Evolutionary conservation across 53 echinoderm and acorn worm genomes (phyloP), one percentile per base, ranked within the genome.

Genomic region (Holothuria scabra): DNA sequence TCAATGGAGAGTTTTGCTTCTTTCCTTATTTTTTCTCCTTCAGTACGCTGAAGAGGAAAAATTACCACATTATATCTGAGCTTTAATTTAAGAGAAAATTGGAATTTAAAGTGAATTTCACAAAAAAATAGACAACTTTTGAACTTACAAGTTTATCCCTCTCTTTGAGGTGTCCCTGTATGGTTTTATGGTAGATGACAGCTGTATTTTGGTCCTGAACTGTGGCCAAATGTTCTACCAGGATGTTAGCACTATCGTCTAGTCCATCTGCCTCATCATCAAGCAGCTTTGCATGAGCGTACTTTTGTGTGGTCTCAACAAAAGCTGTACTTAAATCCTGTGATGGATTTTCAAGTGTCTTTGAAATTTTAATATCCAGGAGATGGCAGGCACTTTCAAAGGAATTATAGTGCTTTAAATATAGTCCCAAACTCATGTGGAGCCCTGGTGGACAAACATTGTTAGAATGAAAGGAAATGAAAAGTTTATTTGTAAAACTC

Each of bases 131-230:
- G 16, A 16, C 1, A 25, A 12, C 26, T 31, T 12, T 21, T 12
- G 12, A 64, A n/a, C 65, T 64, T 64, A 64, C 65, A 26, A 64
- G 65, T 11, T 64, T 21, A 64, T 64, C 65, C 24, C 65, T 64
- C 31, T 64, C 65, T 64, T 64, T 64, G 12, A 64, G 26, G 65
- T 64, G 26, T 28, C 24, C 31, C 4, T 26, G 31, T 5, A 64
- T 64, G 26, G 26, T 31, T 19, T 64, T 8, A n/a, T 64, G 26
- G 14, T 64, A 64, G 0, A 64, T 26, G 0, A 13, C 28, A 14
- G 31, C 31, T 12, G 26, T 21, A 0, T 5, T 28, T 31, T 64
- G 28, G 3, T 64, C 65, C 65, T 64, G 65, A 26, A 64, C 11
- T 26, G 31, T 26, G 31, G 65, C 12, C 31, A 64, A 31, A 26